Base-by-base conservation (phyloP, 2,113 vertebrate genomes). In the Talpa occidentalis region DNA sequence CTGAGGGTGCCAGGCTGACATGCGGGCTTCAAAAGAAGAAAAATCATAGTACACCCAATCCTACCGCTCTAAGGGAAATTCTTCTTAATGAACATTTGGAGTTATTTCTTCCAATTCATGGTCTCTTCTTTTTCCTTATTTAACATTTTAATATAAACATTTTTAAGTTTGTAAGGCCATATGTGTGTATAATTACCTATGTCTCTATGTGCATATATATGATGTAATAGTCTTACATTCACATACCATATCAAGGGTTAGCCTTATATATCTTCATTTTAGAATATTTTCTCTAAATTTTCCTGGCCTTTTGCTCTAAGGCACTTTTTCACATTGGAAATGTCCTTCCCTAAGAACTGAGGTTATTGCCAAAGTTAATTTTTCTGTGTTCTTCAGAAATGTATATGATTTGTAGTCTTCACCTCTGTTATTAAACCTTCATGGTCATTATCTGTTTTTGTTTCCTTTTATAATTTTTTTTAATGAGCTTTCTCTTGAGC, bases 251-350 rank as follows among this genome's bases (percentile, higher is more conserved):
- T 87, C 11, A 49, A 76, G 73, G 56, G 37, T 47, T 30, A 72
- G 12, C 54, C 10, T 19, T 78, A 24, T 22, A 17, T 70, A 11
- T 67, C 52, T 84, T 89, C 7, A 44, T 56, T 89, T 78, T 69
- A 92, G 72, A 92, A 35, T 54, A 19, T 47, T 59, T 91, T 82
- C 67, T 89, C 49, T 40, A 47, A 54, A 78, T 78, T 78, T 83
- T 86, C 37, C 4, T 62, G 79, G 8, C 16, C 5, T 76, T 76
- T 26, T 2, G 2, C 70, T 19, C 78, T n/a, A 16, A 56, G 52
- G 42, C 14, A 30, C 30, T 87, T 72, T 59, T 37, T 44, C 59
- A 62, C 17, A 77, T 19, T 35, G 30, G 15, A 54, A 44, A 72
- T 32, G 12, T 44, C 66, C 17, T 54, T 62, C 35, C 80, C 49